Percentiles rank a stretch among this genome's conserved stretches.
Conservation (phyloP, 2,113 vertebrate species). For the Xiphias gladius region DNA sequence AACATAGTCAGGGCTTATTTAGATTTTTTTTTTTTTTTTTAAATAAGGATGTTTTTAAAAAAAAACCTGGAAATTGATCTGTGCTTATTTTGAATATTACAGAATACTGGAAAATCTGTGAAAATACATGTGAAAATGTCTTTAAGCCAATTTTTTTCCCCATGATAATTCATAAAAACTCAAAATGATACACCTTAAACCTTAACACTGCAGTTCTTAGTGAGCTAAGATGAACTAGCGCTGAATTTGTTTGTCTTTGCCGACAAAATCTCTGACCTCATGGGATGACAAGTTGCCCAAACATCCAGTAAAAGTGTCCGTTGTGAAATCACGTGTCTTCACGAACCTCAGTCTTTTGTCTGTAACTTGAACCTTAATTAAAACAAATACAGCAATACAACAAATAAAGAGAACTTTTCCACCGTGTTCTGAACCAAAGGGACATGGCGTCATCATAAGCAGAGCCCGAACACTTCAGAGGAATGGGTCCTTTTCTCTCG, state of each 20-base stretch:
- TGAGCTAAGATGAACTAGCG: not conserved
- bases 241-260: slow-evolving; percentile 7
- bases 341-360: not conserved
- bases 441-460: not conserved
- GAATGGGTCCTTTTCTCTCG: not conserved
- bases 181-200: not conserved
- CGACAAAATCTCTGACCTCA: slow-evolving; percentile 39
- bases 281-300: slow-evolving; percentile 10
- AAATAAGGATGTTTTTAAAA: no score
- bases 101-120: no score
- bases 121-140: no score
- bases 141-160: not conserved
- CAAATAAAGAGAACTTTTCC: not conserved
- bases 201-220: not conserved
- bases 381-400: not conserved
- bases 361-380: slow-evolving; percentile 7
- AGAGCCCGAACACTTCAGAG: not conserved
- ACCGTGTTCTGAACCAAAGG: not conserved
- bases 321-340: slow-evolving; percentile 25
- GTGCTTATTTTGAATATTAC: no score
- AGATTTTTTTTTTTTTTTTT: no score
- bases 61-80: no score
- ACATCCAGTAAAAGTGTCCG: slow-evolving; percentile 28
- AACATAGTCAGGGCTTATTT: no score
- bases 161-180: not conserved